Percentiles rank a stretch among this genome's conserved stretches.
Evolutionary conservation across 1,140 invertebrate genomes (phyloP).

Genomic region (Bradysia coprophila): DNA sequence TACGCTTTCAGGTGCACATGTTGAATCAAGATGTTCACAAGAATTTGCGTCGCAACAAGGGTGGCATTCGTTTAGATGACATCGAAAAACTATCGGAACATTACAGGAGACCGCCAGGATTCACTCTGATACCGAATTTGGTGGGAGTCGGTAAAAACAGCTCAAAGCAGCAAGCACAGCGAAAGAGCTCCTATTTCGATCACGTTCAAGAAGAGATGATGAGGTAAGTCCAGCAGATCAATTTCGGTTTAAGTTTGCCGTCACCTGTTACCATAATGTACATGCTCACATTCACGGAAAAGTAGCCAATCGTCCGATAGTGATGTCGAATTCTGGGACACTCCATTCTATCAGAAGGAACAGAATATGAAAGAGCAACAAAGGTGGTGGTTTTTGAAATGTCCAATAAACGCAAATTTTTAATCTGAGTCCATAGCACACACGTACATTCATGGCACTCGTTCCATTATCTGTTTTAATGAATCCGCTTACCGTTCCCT

Average conservation of each 20-base stretch:
- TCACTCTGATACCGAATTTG: slow-evolving; percentile 33
- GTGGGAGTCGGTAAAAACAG: slow-evolving; percentile 15
- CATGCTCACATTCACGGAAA: background rate
- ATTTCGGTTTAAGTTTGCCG: background rate
- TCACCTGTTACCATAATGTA: background rate
- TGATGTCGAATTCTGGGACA: slow-evolving; percentile 4
- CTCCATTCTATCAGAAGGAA: slow-evolving; percentile 1
- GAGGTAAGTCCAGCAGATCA: background rate
- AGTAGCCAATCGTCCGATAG: background rate
- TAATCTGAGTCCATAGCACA: too few relatives aligned
- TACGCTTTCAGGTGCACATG: slow-evolving; percentile 2
- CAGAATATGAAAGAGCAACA: background rate
- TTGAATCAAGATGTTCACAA: slow-evolving; percentile 32
- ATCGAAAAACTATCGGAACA: slow-evolving; percentile 31
- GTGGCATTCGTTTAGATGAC: slow-evolving; percentile 31
- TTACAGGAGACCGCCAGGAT: slow-evolving; percentile 38
- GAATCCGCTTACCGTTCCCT: too few relatives aligned
- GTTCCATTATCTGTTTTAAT: too few relatives aligned
- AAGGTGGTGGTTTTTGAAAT: background rate
- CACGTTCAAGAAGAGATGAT: background rate
- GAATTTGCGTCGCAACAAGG: slow-evolving; percentile 40
- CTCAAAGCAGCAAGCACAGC: slow-evolving; percentile 22
- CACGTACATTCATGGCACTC: too few relatives aligned
- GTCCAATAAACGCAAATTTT: too few relatives aligned
- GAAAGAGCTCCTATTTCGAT: slow-evolving; percentile 5